Percentiles rank a stretch among this genome's conserved stretches.
phyloP scores from a whole-genome alignment of 2,113 vertebrate genomes.

The Cyprinodon tularosa region DNA sequence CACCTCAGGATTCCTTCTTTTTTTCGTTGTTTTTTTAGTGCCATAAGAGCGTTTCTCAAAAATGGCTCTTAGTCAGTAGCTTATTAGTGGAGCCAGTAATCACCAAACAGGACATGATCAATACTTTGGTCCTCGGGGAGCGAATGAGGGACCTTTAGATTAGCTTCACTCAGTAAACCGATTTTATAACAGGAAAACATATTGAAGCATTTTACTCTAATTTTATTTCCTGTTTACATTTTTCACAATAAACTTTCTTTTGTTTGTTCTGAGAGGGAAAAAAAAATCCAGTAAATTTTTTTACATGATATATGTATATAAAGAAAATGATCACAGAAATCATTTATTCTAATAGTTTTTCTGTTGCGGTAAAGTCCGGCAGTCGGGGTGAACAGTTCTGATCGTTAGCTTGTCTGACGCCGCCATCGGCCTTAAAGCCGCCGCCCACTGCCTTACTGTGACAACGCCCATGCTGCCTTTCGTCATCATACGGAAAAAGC shows the following conservation, averaged over 20 bases:
- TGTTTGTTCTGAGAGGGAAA: not conserved
- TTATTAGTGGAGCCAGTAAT: conserved; percentile 4
- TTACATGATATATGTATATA: not conserved
- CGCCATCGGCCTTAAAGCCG: conserved; percentile 44
- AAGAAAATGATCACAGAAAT: not conserved
- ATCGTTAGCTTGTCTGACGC: not conserved
- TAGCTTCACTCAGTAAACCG: not conserved
- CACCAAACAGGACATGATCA: conserved; percentile 12
- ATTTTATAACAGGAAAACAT: not conserved
- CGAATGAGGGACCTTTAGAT: not conserved
- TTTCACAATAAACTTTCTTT: not conserved
- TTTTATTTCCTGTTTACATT: conserved; percentile 17
- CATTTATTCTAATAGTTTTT: not conserved
- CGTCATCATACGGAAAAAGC: not conserved
- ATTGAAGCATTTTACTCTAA: not conserved
- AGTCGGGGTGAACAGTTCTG: not conserved
- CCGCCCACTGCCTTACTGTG: conserved; percentile 56
- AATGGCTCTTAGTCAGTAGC: not conserved
- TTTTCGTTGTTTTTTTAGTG: conserved; percentile 18
- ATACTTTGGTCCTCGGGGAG: not conserved
- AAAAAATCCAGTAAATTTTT: not conserved
- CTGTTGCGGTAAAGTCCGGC: not conserved
- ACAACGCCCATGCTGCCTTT: not conserved
- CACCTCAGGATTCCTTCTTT: not conserved
- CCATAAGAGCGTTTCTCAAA: conserved; percentile 33